Base-by-base conservation (phyloP, 1,140 invertebrate genomes). In the Drosophila tsacasi region DNA sequence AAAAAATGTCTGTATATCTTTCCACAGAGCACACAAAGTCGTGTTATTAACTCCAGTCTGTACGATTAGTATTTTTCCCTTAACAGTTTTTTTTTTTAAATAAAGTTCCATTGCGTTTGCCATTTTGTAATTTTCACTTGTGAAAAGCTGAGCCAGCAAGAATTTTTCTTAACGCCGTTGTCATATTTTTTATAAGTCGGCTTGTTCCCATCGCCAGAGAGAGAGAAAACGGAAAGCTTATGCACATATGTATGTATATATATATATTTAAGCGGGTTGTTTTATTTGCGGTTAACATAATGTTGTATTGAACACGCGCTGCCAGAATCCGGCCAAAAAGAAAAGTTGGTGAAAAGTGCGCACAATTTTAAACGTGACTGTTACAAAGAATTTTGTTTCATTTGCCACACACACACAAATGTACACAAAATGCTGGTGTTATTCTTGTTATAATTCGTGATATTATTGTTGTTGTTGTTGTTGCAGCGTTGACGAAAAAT, bases 331-430 rank as follows among this genome's bases (percentile, higher is more conserved):
- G 30, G 40, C 37, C 23, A 49, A 44, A 62, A 62, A 44, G 32
- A 58, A 76, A 57, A 82, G 75, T 71, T 64, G 52, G 63, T 67
- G 37, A 40, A 76, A 68, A 80, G 81, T 76, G 74, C 74, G 85
- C 84, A 81, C 81, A 90, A 75, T 81, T 89, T 89, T 81, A 89
- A 90, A 89, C 84, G 84, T 89, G 84, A 89, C 84, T 75, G 84
- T 90, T 89, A 76, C 84, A 81, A 84, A 90, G 81, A 81, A 89
- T 90, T 89, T 89, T 87, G 65, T 84, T 81, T 90, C 74, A 84
- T 90, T 89, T 89, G 73, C 83, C 78, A 81, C 81, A 81, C 69
- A 72, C 74, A 81, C 69, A 68, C 47, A 71, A 55, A 37, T 55
- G 30, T 46, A 35, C 37, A 66, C 54, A 46, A 32, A 32, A 19